These are phyloP conservation scores for Lysandra bellargus DNA, from an alignment of 2,888 invertebrate species.

Conservation along the genomic window DNA sequence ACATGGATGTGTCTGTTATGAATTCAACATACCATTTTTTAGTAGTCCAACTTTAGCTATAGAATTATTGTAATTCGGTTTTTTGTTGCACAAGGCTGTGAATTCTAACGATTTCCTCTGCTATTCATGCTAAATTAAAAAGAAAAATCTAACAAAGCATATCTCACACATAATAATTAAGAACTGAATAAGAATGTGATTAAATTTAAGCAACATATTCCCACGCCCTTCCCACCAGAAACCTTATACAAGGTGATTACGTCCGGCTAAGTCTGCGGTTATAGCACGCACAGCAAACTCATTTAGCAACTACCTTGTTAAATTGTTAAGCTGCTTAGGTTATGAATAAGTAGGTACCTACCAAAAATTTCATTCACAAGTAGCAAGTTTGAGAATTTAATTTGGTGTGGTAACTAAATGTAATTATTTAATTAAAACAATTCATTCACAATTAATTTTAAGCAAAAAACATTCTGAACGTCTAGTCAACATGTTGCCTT, in stretches of 20 bases:
- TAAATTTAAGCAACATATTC: constrained; percentile 26
- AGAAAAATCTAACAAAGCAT: constrained; percentile 2
- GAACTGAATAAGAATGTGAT: not conserved
- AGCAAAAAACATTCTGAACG: not conserved
- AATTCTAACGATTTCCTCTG: not conserved
- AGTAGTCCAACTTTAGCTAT: too few relatives aligned
- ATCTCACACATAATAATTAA: constrained; percentile 1
- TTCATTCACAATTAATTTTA: not conserved
- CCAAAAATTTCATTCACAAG: too few relatives aligned
- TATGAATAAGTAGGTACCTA: not conserved
- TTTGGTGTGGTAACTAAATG: not conserved
- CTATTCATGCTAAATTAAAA: not conserved
- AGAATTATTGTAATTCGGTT: not conserved
- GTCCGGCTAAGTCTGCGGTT: constrained; percentile 19
- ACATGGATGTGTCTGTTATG: too few relatives aligned
- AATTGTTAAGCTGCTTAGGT: not conserved
- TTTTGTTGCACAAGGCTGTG: not conserved
- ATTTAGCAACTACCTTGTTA: not conserved
- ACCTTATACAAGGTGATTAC: constrained; percentile 22
- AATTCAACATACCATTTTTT: too few relatives aligned
- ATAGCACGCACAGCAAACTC: not conserved
- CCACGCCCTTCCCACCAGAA: constrained; percentile 28
- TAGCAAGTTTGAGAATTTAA: not conserved
- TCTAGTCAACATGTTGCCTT: too few relatives aligned
- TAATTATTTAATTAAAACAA: not conserved